These are phyloP conservation scores for Desmodus rotundus DNA, from an alignment of 2,113 vertebrate genomes.

Conservation along the genomic window DNA sequence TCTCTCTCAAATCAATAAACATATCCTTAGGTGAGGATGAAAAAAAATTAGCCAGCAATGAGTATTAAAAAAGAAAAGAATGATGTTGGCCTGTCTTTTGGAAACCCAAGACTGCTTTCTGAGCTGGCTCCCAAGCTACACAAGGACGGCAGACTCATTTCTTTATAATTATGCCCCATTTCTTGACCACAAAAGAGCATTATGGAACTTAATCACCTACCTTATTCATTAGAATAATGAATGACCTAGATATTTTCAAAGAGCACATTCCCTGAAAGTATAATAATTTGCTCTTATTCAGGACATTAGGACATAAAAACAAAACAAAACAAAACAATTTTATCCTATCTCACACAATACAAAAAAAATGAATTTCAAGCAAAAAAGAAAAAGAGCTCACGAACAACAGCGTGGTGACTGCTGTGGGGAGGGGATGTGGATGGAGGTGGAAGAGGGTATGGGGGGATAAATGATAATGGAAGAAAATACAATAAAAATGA, in stretches of 20 bases:
- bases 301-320: neutral
- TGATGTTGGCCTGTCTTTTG: neutral
- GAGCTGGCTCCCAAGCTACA: neutral
- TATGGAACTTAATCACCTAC: neutral
- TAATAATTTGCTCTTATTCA: neutral
- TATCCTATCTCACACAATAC: neutral
- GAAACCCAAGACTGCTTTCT: neutral
- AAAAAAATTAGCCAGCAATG: no score
- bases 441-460: no score
- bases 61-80: neutral
- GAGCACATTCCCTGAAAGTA: neutral
- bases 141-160: neutral
- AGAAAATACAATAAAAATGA: no score
- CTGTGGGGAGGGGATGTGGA: no score
- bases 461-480: no score
- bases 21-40: no score
- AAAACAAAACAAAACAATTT: neutral
- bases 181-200: neutral
- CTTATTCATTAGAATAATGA: slow-evolving; percentile 31
- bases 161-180: neutral
- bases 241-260: neutral
- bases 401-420: no score
- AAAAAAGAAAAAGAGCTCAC: no score
- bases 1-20: no score
- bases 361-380: neutral